A percentile compares a stretch with the other conserved stretches of the same genome.
Conservation (phyloP, 1,140 invertebrate genomes). For the Mamestra configurata region DNA sequence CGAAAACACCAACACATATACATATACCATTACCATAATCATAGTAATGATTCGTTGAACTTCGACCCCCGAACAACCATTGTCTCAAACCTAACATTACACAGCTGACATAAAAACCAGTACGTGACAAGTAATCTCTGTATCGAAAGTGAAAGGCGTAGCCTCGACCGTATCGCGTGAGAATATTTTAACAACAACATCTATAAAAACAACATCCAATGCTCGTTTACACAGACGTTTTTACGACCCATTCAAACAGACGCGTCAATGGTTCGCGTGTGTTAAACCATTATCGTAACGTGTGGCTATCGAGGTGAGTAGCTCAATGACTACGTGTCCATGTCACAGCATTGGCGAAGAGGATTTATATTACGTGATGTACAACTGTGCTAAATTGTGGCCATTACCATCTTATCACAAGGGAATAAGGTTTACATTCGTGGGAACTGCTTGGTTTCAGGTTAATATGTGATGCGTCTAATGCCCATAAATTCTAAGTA, state of each 20-base stretch:
- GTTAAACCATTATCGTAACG: background rate
- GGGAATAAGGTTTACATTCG: constrained; percentile 39
- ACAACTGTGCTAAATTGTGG: constrained; percentile 34
- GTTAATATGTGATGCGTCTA: constrained; percentile 30
- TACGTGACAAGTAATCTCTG: constrained; percentile 54
- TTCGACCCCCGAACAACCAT: constrained; percentile 8
- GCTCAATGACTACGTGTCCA: constrained; percentile 49
- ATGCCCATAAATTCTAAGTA: constrained; percentile 41
- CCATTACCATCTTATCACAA: constrained; percentile 29
- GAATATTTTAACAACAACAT: constrained; percentile 44
- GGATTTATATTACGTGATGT: constrained; percentile 50
- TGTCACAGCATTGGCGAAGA: constrained; percentile 51
- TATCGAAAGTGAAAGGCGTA: constrained; percentile 58
- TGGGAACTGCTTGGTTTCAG: background rate
- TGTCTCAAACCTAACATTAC: constrained; percentile 40
- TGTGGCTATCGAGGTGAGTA: constrained; percentile 12
- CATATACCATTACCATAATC: constrained; percentile 13
- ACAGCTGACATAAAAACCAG: constrained; percentile 49
- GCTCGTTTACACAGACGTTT: constrained; percentile 6
- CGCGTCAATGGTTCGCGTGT: constrained; percentile 46
- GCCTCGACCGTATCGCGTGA: constrained; percentile 56
- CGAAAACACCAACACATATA: background rate
- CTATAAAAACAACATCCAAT: constrained; percentile 42
- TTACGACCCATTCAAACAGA: constrained; percentile 25
- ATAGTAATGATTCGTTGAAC: constrained; percentile 41